Percentiles rank a stretch among this genome's conserved stretches.
These are phyloP conservation scores for Hedya salicella DNA, from an alignment of 2,888 invertebrate genomes.

Conservation along the genomic window DNA sequence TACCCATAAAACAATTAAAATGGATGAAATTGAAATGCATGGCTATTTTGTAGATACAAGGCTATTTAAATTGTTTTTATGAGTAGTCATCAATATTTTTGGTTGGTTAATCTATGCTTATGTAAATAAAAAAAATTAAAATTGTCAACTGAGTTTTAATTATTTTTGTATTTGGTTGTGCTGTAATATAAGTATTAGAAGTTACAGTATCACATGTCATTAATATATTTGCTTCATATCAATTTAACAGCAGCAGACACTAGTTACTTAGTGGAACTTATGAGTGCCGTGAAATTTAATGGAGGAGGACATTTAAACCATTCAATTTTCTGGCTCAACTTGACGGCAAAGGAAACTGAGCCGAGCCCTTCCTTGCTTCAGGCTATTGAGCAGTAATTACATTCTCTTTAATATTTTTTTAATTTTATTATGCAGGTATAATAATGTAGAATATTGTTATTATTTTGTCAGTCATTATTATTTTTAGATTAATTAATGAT, in stretches of 20 bases:
- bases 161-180: too few relatives aligned
- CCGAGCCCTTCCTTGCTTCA: conserved; percentile 83
- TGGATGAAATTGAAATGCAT: too few relatives aligned
- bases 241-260: conserved; percentile 86
- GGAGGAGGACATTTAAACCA: conserved; percentile 99
- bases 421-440: not conserved
- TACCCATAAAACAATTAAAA: too few relatives aligned
- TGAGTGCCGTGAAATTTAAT: conserved; percentile 95
- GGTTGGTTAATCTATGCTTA: too few relatives aligned
- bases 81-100: too few relatives aligned
- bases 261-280: conserved; percentile 89
- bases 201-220: not conserved
- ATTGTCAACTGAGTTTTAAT: too few relatives aligned
- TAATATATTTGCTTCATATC: conserved; percentile 11
- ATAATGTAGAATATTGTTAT: not conserved
- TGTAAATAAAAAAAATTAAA: too few relatives aligned
- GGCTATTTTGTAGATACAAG: too few relatives aligned
- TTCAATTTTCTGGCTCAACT: conserved; percentile 97
- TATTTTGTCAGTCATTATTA: not conserved
- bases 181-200: too few relatives aligned
- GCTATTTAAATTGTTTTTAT: too few relatives aligned
- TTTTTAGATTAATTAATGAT: not conserved
- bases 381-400: conserved; percentile 81
- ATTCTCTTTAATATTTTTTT: conserved; percentile 42
- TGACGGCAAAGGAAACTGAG: conserved; percentile 89